phyloP scores from a whole-genome alignment of 1,140 invertebrate genomes.

The Coelopa frigida region DNA sequence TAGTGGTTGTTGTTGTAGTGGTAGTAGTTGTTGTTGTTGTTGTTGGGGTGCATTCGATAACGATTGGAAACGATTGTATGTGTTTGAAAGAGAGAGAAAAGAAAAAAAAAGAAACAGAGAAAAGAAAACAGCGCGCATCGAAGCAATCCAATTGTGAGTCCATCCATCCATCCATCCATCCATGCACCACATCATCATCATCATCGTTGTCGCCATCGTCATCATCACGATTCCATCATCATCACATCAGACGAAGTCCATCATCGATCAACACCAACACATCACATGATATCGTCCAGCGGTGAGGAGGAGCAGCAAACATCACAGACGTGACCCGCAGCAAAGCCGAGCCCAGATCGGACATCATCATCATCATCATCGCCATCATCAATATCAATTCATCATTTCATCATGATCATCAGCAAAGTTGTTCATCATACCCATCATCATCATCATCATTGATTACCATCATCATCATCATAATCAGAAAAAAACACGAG shows the following conservation, averaged over 20 bases:
- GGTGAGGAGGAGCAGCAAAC: too few relatives aligned
- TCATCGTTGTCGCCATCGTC: not conserved
- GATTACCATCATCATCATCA: slow-evolving; percentile 44
- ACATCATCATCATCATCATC: slow-evolving; percentile 29
- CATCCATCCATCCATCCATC: not conserved
- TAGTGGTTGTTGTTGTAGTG: not conserved
- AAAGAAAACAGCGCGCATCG: slow-evolving; percentile 19
- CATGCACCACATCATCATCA: slow-evolving; percentile 36
- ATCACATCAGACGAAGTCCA: too few relatives aligned
- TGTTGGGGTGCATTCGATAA: not conserved
- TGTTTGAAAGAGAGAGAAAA: slow-evolving; percentile 44
- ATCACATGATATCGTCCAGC: too few relatives aligned
- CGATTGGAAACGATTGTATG: slow-evolving; percentile 5
- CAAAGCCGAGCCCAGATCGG: not conserved
- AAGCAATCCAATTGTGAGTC: too few relatives aligned
- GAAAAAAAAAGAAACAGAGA: slow-evolving; percentile 39
- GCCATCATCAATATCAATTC: slow-evolving; percentile 31
- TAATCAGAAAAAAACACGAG: slow-evolving; percentile 46
- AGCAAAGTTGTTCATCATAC: slow-evolving; percentile 25
- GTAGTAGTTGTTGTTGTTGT: not conserved
- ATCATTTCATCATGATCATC: slow-evolving; percentile 39
- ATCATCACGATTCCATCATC: not conserved
- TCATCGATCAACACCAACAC: too few relatives aligned
- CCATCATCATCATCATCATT: slow-evolving; percentile 40
- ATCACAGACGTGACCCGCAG: too few relatives aligned